Evolutionary conservation across 1,140 invertebrate species (phyloP).

Genomic region (Ips nitidus): DNA sequence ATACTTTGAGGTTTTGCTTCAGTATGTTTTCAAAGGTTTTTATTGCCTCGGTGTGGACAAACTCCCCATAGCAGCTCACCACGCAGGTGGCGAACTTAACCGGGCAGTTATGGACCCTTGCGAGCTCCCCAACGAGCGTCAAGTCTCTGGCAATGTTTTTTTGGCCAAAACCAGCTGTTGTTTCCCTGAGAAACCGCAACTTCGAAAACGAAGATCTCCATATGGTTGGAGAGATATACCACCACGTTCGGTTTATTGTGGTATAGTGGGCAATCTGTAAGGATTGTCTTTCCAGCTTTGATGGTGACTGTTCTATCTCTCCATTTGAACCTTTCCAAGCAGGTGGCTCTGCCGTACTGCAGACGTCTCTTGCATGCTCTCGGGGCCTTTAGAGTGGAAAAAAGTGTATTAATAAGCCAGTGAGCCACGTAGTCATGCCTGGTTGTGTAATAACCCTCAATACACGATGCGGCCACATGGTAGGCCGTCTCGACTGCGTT

Average conservation of each 20-base stretch:
- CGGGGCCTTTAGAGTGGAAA: background rate
- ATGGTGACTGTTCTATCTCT: too few species aligned
- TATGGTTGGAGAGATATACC: background rate
- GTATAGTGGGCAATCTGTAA: too few species aligned
- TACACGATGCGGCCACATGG: conserved; percentile 11
- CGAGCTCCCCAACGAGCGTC: too few species aligned
- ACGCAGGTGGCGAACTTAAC: too few species aligned
- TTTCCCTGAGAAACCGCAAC: background rate
- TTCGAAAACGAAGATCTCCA: background rate
- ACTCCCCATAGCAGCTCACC: too few species aligned
- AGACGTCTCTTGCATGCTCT: background rate
- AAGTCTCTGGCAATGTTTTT: background rate
- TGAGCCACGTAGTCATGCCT: conserved; percentile 8
- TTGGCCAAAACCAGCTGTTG: background rate
- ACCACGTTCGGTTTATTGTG: background rate
- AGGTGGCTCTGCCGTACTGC: background rate
- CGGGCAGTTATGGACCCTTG: too few species aligned
- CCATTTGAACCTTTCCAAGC: too few species aligned
- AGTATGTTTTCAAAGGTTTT: background rate
- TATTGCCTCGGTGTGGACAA: too few species aligned
- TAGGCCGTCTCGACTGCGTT: conserved; percentile 7
- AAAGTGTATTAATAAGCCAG: conserved; percentile 1
- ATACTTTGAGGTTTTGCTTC: background rate
- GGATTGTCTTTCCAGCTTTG: too few species aligned
- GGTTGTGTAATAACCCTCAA: background rate